Base-by-base conservation (phyloP, 2,797 vertebrate species). In the Melanotaenia maccullochi region DNA sequence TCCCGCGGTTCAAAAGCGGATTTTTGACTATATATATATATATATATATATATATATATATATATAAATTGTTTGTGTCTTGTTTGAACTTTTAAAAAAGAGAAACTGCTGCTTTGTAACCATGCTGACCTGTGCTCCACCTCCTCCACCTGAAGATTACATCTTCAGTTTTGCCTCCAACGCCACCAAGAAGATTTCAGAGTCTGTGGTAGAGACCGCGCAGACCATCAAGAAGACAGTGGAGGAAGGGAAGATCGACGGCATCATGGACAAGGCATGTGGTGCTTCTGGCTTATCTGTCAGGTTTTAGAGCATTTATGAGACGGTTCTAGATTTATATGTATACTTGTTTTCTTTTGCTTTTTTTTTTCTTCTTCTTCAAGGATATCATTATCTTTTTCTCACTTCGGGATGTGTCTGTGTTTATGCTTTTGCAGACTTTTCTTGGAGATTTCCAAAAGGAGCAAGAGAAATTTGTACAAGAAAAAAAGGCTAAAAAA, bases 361-460 rank as follows among this genome's bases (percentile, higher is more conserved):
- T 4, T 2, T 25, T 1, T 25, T 25, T 30, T 14, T 40, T 4
- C 16, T 67, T 35, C 14, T 40, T 25, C 4, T 32, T 20, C 14
- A 18, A 54, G 14, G 32, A 38, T 2, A 25, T 25, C 6, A 2
- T 35, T 5, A 20, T 5, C n/a, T 14, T 1, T 24, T n/a, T 13
- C 28, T 62, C 3, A 36, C 7, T 25, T 22, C 24, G 16, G n/a
- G 35, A 5, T 32, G 12, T 20, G 9, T 38, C 6, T 28, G 6
- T 42, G 2, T 58, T 0, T 52, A n/a, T 64, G 4, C 56, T 0
- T 33, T 87, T 94, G 65, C 78, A 99, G 98, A 99, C 97, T 0
- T 98, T 99, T 86, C 92, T 99, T 32, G 98, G 98, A 81, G 98
- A 98, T 83, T 99, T 99, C 88, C 96, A 99, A 52, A 99, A 99